Percentiles rank a stretch among this genome's conserved stretches.
Evolutionary conservation across 1,140 invertebrate species (phyloP).

Genomic region (Scaptomyza pallida): DNA sequence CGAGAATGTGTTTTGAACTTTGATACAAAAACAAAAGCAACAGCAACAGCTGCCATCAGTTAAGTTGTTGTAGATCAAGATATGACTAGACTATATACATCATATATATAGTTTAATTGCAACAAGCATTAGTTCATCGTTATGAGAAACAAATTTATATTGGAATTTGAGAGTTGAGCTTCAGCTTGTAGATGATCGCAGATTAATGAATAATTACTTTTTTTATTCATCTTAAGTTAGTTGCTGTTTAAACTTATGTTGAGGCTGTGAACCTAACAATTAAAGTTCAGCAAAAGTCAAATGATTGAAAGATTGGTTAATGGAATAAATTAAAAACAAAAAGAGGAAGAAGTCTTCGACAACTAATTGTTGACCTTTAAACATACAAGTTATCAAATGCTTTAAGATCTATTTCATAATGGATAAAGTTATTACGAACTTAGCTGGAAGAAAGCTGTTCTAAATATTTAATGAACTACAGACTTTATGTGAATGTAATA

Average conservation of each 20-base stretch:
- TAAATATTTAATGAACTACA: conserved; percentile 14
- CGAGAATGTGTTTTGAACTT: conserved; percentile 40
- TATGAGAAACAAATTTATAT: conserved; percentile 13
- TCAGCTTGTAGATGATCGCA: background rate
- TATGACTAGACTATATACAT: conserved; percentile 7
- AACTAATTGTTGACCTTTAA: background rate
- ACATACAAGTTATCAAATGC: background rate
- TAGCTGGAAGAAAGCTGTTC: conserved; percentile 5
- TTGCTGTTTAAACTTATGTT: background rate
- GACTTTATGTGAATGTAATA: conserved; percentile 17
- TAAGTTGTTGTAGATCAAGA: too few relatives aligned
- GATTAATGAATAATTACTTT: background rate
- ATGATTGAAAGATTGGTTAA: too few relatives aligned
- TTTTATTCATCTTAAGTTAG: background rate
- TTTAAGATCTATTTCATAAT: too few relatives aligned
- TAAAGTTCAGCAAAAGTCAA: background rate
- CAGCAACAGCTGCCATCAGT: conserved; percentile 9
- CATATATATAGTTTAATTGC: background rate
- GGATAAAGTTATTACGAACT: too few relatives aligned
- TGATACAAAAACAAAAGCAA: conserved; percentile 12
- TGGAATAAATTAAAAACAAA: background rate
- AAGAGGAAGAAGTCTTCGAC: background rate
- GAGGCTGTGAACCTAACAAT: background rate
- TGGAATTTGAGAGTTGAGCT: background rate
- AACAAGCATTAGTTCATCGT: conserved; percentile 1